These are phyloP conservation scores for Drosophila recens DNA, from an alignment of 2,888 invertebrate species.

Conservation along the genomic window DNA sequence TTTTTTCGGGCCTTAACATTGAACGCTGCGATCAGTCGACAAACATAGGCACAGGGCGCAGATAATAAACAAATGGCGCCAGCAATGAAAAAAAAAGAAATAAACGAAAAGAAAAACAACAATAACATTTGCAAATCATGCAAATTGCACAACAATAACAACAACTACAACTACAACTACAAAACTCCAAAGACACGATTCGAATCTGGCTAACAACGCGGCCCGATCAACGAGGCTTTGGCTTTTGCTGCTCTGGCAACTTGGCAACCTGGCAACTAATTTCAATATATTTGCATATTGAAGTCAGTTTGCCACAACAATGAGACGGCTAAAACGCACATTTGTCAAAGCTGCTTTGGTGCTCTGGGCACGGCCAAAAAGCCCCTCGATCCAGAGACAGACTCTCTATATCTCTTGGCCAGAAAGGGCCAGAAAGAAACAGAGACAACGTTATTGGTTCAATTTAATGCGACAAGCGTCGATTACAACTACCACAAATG, in stretches of 20 bases:
- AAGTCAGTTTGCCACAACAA: constrained; percentile 75
- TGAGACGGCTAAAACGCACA: constrained; percentile 76
- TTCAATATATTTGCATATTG: constrained; percentile 79
- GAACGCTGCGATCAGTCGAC: constrained; percentile 55
- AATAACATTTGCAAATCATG: constrained; percentile 71
- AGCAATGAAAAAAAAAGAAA: constrained; percentile 41
- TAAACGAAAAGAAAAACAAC: constrained; percentile 24
- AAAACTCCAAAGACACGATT: constrained; percentile 59
- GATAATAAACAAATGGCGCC: constrained; percentile 76
- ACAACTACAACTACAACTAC: constrained; percentile 38
- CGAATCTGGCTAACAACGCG: constrained; percentile 50
- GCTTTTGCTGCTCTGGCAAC: constrained; percentile 40
- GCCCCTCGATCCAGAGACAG: constrained; percentile 3
- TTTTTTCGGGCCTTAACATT: constrained; percentile 47
- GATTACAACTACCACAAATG: constrained; percentile 58
- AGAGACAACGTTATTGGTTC: constrained; percentile 49
- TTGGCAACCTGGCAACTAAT: constrained; percentile 69
- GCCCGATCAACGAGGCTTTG: constrained; percentile 30
- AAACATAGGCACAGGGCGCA: constrained; percentile 40
- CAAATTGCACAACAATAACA: constrained; percentile 65
- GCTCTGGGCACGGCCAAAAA: constrained; percentile 56
- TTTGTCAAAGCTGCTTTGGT: constrained; percentile 61
- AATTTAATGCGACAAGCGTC: constrained; percentile 60
- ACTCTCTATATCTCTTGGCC: background rate
- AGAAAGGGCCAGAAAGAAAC: constrained; percentile 7